Base-by-base conservation (phyloP, 1,140 invertebrate genomes). In the Eulimnadia texana region DNA sequence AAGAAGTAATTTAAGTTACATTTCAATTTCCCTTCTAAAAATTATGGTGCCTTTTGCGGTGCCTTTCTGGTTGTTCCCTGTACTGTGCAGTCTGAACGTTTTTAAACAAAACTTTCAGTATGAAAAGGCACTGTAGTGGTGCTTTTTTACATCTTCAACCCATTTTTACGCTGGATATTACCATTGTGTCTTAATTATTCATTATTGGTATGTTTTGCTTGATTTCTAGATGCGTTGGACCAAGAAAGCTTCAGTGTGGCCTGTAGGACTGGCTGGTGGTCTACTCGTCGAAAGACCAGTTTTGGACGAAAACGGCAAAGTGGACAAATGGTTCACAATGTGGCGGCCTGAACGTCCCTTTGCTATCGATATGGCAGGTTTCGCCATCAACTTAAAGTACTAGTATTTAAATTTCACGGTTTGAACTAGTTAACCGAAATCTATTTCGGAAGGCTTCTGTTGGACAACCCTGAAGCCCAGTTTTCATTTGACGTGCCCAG, bases 361-460 rank as follows among this genome's bases (percentile, higher is more conserved):
- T 78, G 92, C 95, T 3, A 84, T 95, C 25, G 97, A 99, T 69
- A 99, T 99, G 96, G 95, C 95, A 2, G 94, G 92, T 1, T 99
- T 99, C 76, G 93, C 91, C 16, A 85, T 99, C 13, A 94, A 93
- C 73, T 71, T 95, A 1, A 78, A 83, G 27, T 57, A 33, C 10
- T 16, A n/a, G 13, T 57, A 16, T 57, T 19, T n/a, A 42, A 42
- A 42, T 6, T 42, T 42, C 16, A 42, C n/a, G n/a, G n/a, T 42
- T 42, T 42, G 6, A 42, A 42, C 33, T 42, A n/a, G n/a, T n/a
- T n/a, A n/a, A n/a, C n/a, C n/a, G n/a, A n/a, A n/a, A n/a, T n/a
- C n/a, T n/a, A n/a, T n/a, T n/a, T n/a, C n/a, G n/a, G 16, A 28
- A 57, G 55, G 20, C 73, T 94, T 11, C 77, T 98, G 22, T 72